Evolutionary conservation across 2,888 invertebrate species (phyloP).

Genomic region (Drosophila mercatorum): DNA sequence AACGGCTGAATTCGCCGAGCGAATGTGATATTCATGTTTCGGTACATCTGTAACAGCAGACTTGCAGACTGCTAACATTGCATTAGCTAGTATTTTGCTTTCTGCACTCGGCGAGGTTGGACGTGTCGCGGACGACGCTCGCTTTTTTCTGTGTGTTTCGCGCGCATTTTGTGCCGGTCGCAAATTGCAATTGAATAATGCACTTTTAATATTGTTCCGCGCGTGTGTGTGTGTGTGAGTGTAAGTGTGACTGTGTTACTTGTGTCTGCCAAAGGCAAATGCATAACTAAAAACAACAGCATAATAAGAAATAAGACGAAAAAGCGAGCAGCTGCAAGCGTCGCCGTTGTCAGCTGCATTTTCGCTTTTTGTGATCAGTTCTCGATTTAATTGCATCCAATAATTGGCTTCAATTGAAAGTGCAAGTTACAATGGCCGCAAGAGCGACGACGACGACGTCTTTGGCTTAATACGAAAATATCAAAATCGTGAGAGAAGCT

Average conservation of each 20-base stretch:
- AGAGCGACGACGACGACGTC: conserved; percentile 4
- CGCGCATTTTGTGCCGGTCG: conserved; percentile 70
- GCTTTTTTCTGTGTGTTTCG: conserved; percentile 39
- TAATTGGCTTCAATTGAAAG: conserved; percentile 68
- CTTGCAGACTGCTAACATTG: conserved; percentile 28
- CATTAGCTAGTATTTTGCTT: conserved; percentile 20
- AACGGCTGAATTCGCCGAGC: conserved; percentile 4
- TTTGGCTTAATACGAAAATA: not conserved
- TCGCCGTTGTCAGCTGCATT: conserved; percentile 20
- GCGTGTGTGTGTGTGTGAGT: conserved; percentile 5
- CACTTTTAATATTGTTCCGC: conserved; percentile 20
- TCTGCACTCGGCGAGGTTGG: conserved; percentile 6
- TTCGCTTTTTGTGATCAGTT: conserved; percentile 38
- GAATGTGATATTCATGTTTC: conserved; percentile 8
- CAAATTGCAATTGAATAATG: conserved; percentile 44
- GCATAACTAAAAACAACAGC: conserved; percentile 3
- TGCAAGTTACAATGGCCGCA: conserved; percentile 61
- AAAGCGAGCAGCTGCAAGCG: conserved; percentile 6
- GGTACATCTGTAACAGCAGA: conserved; percentile 16
- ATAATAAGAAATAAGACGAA: conserved; percentile 1
- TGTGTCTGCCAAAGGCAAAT: conserved; percentile 4
- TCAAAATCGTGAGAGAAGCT: conserved; percentile 26
- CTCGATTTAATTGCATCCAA: conserved; percentile 49
- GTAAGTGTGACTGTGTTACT: not conserved
- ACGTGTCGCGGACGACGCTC: conserved; percentile 10